Percentiles rank a stretch among this genome's conserved stretches.
Conservation (phyloP, 2,113 vertebrate species). For the Heterotilapia buettikoferi region DNA sequence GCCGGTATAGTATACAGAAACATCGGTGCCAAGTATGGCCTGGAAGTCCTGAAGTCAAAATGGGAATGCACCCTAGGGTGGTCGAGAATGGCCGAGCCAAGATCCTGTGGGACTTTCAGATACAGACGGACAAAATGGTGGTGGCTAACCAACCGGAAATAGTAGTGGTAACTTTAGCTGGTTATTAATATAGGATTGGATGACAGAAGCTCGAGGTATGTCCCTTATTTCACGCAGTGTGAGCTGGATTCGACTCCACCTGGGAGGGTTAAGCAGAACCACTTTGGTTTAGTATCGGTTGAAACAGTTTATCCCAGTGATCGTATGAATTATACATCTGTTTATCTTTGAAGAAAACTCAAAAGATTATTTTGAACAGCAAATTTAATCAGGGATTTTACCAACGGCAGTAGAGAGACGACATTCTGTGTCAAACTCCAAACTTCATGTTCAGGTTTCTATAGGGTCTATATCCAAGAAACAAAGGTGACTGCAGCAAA, state of each 20-base stretch:
- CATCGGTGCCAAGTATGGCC: background rate
- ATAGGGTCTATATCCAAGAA: background rate
- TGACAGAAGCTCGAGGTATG: background rate
- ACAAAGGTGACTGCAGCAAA: background rate
- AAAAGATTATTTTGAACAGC: background rate
- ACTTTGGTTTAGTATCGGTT: background rate
- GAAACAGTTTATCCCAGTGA: background rate
- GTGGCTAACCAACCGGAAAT: background rate
- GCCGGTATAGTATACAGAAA: background rate
- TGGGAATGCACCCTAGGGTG: background rate
- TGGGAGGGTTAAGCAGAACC: background rate
- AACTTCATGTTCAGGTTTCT: background rate
- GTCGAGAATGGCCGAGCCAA: accelerated
- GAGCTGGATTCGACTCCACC: background rate
- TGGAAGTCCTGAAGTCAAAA: background rate
- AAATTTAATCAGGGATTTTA: background rate
- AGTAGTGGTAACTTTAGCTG: background rate
- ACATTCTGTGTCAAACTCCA: background rate
- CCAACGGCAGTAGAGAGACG: accelerated
- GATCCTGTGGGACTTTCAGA: background rate
- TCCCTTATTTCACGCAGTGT: background rate
- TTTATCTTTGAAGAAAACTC: background rate
- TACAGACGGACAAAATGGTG: background rate
- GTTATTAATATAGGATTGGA: background rate
- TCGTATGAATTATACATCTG: background rate